Conservation (phyloP, 2,888 invertebrate genomes). For the Petrophora chlorosata region DNA sequence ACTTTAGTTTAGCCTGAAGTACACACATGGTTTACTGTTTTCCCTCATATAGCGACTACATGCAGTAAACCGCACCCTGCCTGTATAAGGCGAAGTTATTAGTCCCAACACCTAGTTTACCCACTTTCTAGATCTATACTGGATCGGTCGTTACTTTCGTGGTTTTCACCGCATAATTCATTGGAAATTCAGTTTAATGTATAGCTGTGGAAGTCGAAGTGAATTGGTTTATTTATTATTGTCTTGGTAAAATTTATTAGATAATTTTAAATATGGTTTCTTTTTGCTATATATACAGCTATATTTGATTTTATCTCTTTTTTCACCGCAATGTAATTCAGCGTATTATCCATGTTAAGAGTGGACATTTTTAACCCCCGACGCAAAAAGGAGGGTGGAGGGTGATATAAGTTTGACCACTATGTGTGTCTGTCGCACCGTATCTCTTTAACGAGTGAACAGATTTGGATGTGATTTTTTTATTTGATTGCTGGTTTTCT, state of each 20-base stretch:
- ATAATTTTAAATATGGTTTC: no score
- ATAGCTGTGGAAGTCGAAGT: neutral
- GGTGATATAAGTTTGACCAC: no score
- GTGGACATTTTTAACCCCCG: no score
- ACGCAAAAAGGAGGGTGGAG: no score
- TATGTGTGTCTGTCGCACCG: no score
- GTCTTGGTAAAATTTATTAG: neutral
- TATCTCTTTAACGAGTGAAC: no score
- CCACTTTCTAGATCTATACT: slow-evolving; percentile 18
- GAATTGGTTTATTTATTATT: neutral
- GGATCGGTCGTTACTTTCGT: neutral
- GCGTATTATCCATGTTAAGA: no score
- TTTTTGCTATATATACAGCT: no score
- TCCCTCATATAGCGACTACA: neutral
- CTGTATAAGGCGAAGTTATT: slow-evolving; percentile 13
- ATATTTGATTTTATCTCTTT: no score
- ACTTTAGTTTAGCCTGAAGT: neutral
- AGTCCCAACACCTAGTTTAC: slow-evolving; percentile 14
- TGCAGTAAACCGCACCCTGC: slow-evolving; percentile 5
- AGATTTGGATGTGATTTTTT: no score
- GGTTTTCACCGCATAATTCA: slow-evolving; percentile 17
- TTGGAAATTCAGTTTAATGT: slow-evolving; percentile 1
- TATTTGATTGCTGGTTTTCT: no score
- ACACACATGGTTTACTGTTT: neutral
- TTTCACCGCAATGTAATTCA: no score